Base-by-base conservation (phyloP, 2,797 vertebrate species). In the Triplophysa yarkandensis region DNA sequence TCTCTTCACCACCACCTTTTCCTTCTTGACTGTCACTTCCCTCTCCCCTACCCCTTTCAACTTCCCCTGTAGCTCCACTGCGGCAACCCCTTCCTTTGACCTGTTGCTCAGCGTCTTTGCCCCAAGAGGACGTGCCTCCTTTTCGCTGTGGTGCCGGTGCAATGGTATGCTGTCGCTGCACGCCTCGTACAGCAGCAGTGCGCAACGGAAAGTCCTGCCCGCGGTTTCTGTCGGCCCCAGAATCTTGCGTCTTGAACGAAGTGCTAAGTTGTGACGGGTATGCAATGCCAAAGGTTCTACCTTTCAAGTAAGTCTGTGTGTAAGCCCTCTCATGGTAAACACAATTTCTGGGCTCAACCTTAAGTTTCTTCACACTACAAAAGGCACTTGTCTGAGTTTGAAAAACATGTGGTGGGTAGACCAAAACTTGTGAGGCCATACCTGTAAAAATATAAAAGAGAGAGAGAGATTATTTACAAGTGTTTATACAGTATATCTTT, bases 321-420 rank as follows among this genome's bases (percentile, higher is more conserved):
- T 94, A 95, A 88, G 88, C 91, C 94, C 94, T 94, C 90, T 98
- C 96, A 89, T 96, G 96, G 94, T 96, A 98, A 88, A 96, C 93
- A 80, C 95, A 97, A 90, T 93, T 94, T 91, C 93, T 95, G 93
- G 96, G 95, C 92, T 98, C 97, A 86, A 97, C 92, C 97, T 97
- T 99, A 80, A 99, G 95, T 96, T 99, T 99, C 94, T 99, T 99
- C 92, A 98, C 96, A 89, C 95, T 97, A 94, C 95, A 98, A 96
- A 99, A 99, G 98, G 98, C 98, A 98, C 98, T 99, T 98, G 96
- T 97, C 96, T 98, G 98, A 92, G 95, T 96, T 97, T 98, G 97
- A 98, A 97, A 98, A 95, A 98, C 92, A 92, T 98, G 95, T 90
- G 96, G 96, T 96, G 97, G 97, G 93, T 96, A 99, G 90, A 99